Percentiles rank a stretch among this genome's conserved stretches.
These are phyloP conservation scores for Chloropsis hardwickii DNA, from an alignment of 2,113 vertebrate species.

Conservation along the genomic window DNA sequence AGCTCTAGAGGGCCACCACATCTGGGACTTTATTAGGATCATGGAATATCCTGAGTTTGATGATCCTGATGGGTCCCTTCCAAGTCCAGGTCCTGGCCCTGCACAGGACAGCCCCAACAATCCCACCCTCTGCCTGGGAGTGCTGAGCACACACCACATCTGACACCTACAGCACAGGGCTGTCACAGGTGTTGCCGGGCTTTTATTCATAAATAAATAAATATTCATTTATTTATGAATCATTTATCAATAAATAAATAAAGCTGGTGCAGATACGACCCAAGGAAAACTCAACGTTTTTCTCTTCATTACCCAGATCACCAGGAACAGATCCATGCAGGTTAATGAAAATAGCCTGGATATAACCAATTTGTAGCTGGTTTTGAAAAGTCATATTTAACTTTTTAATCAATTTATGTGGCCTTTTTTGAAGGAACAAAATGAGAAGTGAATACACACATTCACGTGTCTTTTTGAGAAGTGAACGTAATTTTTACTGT, in stretches of 20 bases:
- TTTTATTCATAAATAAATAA: background rate
- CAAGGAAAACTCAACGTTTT: background rate
- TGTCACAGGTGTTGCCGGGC: fast-evolving
- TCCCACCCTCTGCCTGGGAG: background rate
- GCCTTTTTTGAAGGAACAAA: background rate
- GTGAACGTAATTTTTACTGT: background rate
- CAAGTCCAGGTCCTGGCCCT: background rate
- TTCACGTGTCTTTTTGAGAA: background rate
- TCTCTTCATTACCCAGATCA: background rate
- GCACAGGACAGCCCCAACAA: background rate
- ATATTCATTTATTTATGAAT: background rate
- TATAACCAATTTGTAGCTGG: background rate
- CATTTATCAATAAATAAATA: background rate
- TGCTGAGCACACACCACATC: background rate
- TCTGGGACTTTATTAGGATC: background rate
- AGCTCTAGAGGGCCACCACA: background rate
- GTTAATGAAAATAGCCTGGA: background rate
- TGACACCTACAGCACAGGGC: background rate
- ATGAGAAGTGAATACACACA: background rate
- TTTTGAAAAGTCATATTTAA: background rate
- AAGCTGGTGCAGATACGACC: background rate
- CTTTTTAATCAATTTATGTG: fast-evolving
- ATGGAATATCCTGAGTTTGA: background rate
- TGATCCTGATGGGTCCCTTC: background rate
- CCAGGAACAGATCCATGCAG: background rate